These are phyloP conservation scores for Corythaeola cristata DNA, from an alignment of 2,113 vertebrate species.

Conservation along the genomic window DNA sequence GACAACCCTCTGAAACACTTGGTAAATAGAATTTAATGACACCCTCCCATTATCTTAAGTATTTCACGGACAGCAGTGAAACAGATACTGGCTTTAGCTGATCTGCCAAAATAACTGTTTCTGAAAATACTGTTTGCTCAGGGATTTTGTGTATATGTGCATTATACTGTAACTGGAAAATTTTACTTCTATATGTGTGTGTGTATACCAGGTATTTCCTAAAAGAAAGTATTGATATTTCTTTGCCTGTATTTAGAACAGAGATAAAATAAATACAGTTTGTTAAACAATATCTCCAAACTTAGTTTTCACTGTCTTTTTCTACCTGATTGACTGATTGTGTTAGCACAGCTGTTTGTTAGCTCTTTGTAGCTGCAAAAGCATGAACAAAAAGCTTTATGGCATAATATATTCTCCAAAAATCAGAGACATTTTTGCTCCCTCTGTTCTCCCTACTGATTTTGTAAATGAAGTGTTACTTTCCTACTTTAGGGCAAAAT, in stretches of 20 bases:
- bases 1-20: neutral
- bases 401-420: neutral
- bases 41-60: neutral
- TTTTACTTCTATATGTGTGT: neutral
- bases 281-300: neutral
- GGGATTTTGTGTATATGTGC: neutral
- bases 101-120: neutral
- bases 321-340: neutral
- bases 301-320: neutral
- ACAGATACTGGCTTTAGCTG: neutral
- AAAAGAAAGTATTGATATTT: neutral
- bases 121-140: neutral
- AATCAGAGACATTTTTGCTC: neutral
- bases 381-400: neutral
- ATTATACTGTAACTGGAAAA: neutral
- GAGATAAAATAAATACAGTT: neutral
- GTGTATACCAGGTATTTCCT: neutral
- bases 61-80: neutral
- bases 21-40: neutral
- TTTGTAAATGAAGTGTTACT: constrained; percentile 15
- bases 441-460: neutral
- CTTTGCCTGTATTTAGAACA: neutral
- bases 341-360: neutral
- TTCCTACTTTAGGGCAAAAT: neutral
- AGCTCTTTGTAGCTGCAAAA: neutral